A percentile compares a stretch with the other conserved stretches of the same genome.
phyloP scores from a whole-genome alignment of 1,140 invertebrate genomes.

The Apis dorsata region DNA sequence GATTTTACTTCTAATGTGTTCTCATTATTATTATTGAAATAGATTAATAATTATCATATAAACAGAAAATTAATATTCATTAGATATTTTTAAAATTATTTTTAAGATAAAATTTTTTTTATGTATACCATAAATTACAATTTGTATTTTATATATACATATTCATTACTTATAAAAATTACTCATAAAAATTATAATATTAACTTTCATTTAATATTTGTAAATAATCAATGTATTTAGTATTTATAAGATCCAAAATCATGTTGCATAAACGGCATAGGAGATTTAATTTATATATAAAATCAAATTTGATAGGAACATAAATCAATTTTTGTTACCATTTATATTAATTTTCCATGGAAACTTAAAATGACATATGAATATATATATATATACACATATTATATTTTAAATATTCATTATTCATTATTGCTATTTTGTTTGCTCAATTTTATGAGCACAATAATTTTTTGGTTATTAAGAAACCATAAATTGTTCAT shows the following conservation, averaged over 20 bases:
- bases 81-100: background rate
- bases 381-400: background rate
- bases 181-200: background rate
- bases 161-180: too few relatives aligned
- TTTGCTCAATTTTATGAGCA: conserved; percentile 31
- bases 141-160: background rate
- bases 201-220: background rate
- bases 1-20: background rate
- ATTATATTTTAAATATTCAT: background rate
- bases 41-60: background rate
- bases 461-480: background rate
- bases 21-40: background rate
- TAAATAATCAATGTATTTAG: background rate
- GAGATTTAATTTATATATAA: conserved; percentile 1
- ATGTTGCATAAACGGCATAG: background rate
- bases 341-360: background rate
- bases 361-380: background rate
- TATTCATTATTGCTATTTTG: background rate
- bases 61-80: background rate
- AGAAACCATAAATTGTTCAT: background rate
- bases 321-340: background rate
- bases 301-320: background rate
- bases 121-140: background rate
- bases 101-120: background rate
- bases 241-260: background rate